Evolutionary conservation across 2,888 invertebrate genomes (phyloP).

Genomic region (Tinea trinotella): DNA sequence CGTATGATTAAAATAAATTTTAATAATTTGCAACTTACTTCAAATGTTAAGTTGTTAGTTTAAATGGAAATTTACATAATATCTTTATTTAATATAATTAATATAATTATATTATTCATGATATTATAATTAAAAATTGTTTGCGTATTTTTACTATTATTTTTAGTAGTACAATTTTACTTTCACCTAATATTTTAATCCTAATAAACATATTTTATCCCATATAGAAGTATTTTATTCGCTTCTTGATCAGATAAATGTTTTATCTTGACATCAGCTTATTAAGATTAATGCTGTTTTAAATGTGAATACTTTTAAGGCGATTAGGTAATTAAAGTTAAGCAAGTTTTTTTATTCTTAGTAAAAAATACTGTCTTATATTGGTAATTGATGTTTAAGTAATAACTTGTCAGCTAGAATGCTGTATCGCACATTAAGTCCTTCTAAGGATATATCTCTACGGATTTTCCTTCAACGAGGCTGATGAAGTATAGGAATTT

Average conservation of each 20-base stretch:
- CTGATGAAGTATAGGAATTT: no score
- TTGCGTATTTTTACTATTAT: not conserved
- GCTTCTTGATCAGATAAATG: not conserved
- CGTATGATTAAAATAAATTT: no score
- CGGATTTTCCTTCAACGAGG: no score
- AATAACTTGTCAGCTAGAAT: not conserved
- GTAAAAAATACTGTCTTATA: not conserved
- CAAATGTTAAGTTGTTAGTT: not conserved
- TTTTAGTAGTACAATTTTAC: not conserved
- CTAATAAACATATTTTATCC: conserved; percentile 2
- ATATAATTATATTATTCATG: not conserved
- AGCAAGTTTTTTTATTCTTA: not conserved
- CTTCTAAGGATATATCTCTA: no score
- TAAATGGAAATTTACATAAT: conserved; percentile 1
- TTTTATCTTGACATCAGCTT: conserved; percentile 8
- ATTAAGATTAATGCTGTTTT: conserved; percentile 7
- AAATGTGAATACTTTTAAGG: not conserved
- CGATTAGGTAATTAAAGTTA: not conserved
- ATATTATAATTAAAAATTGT: not conserved
- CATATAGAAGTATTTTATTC: not conserved
- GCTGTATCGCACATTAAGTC: no score
- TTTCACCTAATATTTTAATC: conserved; percentile 6
- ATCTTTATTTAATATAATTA: not conserved
- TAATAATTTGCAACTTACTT: no score
- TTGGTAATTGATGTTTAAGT: not conserved